A percentile compares a stretch with the other conserved stretches of the same genome.
Conservation (phyloP, 1,140 invertebrate genomes). For the Drosophila bipectinata region DNA sequence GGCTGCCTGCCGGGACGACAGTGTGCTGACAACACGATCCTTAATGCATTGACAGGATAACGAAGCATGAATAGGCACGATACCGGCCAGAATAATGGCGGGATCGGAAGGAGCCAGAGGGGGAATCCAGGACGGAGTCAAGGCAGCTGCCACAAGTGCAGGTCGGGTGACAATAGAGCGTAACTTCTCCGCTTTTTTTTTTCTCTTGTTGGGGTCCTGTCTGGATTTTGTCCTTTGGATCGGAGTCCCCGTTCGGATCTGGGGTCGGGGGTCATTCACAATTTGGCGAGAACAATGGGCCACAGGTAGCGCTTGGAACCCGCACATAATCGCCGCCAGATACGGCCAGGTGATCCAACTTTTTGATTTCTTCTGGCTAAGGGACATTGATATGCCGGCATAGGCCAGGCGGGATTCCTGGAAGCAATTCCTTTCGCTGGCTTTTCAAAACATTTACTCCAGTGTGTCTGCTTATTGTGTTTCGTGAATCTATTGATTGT, state of each 20-base stretch:
- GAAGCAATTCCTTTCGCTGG: constrained; percentile 84
- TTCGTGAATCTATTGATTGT: constrained; percentile 66
- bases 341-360: constrained; percentile 82
- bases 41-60: constrained; percentile 82
- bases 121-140: constrained; percentile 37
- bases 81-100: constrained; percentile 59
- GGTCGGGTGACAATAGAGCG: constrained; percentile 40
- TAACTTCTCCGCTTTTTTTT: constrained; percentile 2
- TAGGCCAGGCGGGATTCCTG: constrained; percentile 56
- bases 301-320: constrained; percentile 69
- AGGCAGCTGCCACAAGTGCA: constrained; percentile 74
- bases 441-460: constrained; percentile 84
- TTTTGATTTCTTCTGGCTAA: constrained; percentile 82
- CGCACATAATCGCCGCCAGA: constrained; percentile 71
- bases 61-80: constrained; percentile 81
- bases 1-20: constrained; percentile 28
- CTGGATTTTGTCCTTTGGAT: constrained; percentile 3
- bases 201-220: constrained; percentile 44
- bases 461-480: constrained; percentile 62
- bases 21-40: constrained; percentile 61
- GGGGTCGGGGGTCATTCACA: constrained; percentile 66
- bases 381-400: constrained; percentile 75
- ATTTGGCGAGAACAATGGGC: constrained; percentile 60
- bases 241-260: background rate
- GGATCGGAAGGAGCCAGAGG: constrained; percentile 2